A percentile compares a stretch with the other conserved stretches of the same genome.
Evolutionary conservation across 2,888 invertebrate genomes (phyloP).

Genomic region (Xanthia icteritia): DNA sequence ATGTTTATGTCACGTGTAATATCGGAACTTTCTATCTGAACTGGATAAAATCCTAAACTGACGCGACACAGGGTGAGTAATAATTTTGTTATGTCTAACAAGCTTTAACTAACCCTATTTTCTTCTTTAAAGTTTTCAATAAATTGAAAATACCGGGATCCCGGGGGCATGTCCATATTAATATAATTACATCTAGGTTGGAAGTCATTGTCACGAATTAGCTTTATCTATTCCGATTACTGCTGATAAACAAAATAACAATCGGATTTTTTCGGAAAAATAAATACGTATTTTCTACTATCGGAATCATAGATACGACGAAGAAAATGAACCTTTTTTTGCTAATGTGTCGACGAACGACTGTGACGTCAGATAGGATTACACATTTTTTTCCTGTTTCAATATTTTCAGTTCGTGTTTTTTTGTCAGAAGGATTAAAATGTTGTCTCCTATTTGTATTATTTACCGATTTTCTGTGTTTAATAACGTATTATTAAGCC

Average conservation of each 20-base stretch:
- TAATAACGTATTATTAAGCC: too few species aligned
- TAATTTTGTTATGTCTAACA: not conserved
- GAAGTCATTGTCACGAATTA: not conserved
- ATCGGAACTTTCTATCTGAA: not conserved
- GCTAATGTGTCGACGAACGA: too few species aligned
- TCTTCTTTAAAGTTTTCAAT: not conserved
- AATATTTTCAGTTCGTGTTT: not conserved
- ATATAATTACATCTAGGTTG: too few species aligned
- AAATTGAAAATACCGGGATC: not conserved
- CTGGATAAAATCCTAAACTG: not conserved
- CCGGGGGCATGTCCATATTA: too few species aligned
- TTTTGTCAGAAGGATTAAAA: not conserved
- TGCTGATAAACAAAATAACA: not conserved
- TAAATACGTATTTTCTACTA: not conserved
- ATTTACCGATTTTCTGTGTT: not conserved
- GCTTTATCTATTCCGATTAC: conserved; percentile 1
- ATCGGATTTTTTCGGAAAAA: not conserved
- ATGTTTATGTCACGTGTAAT: not conserved
- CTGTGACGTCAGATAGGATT: not conserved
- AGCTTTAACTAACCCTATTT: not conserved
- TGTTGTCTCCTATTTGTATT: too few species aligned
- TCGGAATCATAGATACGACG: not conserved
- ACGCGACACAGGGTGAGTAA: not conserved
- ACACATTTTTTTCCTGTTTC: not conserved
- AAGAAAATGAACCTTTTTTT: not conserved